Conservation (phyloP, 2,113 vertebrate genomes). For the Dicrurus megarhynchus region DNA sequence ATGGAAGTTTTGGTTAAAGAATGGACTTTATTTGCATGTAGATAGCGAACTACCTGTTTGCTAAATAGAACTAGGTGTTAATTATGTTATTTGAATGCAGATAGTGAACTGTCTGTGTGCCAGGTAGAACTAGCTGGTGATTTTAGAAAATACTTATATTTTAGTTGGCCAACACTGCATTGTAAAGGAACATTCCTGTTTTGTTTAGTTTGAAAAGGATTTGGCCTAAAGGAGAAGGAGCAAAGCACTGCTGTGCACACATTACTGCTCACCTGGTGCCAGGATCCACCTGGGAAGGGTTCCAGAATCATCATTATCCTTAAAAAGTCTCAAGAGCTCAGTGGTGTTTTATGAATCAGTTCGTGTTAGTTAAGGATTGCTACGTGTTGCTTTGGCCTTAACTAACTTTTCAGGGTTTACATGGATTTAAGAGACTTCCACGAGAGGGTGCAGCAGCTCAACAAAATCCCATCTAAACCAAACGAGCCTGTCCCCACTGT, state of each 20-base stretch:
- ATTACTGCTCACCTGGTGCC: not conserved
- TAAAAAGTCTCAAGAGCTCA: not conserved
- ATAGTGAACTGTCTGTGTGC: not conserved
- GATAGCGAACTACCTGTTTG: not conserved
- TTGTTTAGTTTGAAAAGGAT: not conserved
- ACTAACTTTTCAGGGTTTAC: not conserved
- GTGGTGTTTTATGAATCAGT: fast-evolving
- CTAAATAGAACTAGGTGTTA: not conserved
- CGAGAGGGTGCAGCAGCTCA: conserved; percentile 24
- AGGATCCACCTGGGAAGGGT: not conserved
- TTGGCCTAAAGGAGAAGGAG: not conserved
- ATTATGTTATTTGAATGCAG: not conserved
- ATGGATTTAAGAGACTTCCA: not conserved
- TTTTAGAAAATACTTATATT: not conserved
- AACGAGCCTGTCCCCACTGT: fast-evolving
- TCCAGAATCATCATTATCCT: not conserved
- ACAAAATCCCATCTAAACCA: fast-evolving
- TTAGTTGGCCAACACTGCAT: not conserved
- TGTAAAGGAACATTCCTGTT: not conserved
- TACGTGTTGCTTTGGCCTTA: not conserved
- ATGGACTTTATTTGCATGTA: not conserved
- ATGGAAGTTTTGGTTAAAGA: not conserved
- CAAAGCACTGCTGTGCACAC: not conserved
- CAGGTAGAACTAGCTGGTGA: not conserved
- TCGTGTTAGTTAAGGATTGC: not conserved